phyloP scores from a whole-genome alignment of 1,140 invertebrate genomes.

The Drosophila oshimai region DNA sequence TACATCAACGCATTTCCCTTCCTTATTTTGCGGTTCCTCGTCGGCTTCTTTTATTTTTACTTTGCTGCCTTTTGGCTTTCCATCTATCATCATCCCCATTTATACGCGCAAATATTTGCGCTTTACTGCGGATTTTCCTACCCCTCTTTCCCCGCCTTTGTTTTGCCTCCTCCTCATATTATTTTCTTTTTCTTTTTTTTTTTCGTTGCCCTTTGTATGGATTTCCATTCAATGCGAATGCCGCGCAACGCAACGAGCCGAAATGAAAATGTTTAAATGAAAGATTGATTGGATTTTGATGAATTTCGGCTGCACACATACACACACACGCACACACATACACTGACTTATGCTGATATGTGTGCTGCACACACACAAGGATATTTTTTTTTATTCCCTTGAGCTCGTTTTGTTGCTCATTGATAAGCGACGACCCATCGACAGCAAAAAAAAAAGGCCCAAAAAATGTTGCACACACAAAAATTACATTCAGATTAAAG shows the following conservation, averaged over 20 bases:
- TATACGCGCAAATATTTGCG: conserved; percentile 79
- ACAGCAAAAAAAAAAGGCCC: not conserved
- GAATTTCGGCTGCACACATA: conserved; percentile 67
- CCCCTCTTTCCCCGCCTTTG: conserved; percentile 30
- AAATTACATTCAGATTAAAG: conserved; percentile 69
- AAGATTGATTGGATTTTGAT: conserved; percentile 80
- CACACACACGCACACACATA: conserved; percentile 11
- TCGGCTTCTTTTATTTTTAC: not conserved
- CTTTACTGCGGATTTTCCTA: conserved; percentile 66
- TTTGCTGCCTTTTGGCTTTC: conserved; percentile 39
- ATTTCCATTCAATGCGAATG: conserved; percentile 63
- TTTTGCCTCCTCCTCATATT: no score
- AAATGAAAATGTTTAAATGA: conserved; percentile 80
- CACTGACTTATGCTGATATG: conserved; percentile 10
- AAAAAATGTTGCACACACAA: conserved; percentile 20
- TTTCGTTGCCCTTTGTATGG: conserved; percentile 39
- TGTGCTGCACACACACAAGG: conserved; percentile 3
- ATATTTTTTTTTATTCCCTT: not conserved
- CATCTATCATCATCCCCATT: conserved; percentile 75
- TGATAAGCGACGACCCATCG: conserved; percentile 13
- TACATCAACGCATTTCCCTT: conserved; percentile 2
- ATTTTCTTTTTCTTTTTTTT: conserved; percentile 6
- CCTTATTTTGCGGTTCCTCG: conserved; percentile 6
- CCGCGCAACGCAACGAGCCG: conserved; percentile 65
- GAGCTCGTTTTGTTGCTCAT: conserved; percentile 25